Evolutionary conservation across 2,113 vertebrate species (phyloP).

Genomic region (Isurus oxyrinchus): DNA sequence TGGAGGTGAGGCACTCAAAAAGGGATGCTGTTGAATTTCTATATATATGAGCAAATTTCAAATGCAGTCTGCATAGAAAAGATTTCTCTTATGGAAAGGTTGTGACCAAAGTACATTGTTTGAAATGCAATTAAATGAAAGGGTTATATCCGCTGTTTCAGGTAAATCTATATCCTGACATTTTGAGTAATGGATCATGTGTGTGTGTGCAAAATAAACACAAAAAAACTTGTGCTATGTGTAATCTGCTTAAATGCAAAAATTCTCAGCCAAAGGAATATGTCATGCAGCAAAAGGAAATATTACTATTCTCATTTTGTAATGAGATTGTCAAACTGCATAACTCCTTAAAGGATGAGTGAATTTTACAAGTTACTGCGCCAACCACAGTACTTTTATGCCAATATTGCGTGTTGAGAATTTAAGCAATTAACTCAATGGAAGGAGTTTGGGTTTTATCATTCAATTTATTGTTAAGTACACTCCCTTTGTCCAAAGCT

Average conservation of each 20-base stretch:
- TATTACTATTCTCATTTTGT: neutral
- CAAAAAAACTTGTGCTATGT: neutral
- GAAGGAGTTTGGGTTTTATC: neutral
- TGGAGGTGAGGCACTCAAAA: too few species aligned
- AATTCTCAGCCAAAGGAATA: neutral
- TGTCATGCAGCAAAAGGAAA: neutral
- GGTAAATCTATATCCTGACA: neutral
- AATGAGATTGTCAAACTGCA: neutral
- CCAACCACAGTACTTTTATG: neutral
- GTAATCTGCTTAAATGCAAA: neutral
- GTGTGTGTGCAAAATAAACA: neutral
- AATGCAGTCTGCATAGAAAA: neutral
- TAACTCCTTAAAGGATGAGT: neutral
- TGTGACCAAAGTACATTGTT: neutral
- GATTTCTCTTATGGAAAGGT: neutral
- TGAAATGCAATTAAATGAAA: neutral
- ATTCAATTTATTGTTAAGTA: neutral
- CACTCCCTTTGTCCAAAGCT: neutral
- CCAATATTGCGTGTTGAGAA: neutral
- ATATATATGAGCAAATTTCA: neutral
- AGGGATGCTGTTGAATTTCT: too few species aligned
- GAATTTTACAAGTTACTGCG: neutral
- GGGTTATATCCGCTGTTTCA: neutral
- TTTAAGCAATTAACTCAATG: neutral
- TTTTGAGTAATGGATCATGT: neutral